Evolutionary conservation across 2,888 invertebrate species (phyloP).

Genomic region (Luperina testacea): DNA sequence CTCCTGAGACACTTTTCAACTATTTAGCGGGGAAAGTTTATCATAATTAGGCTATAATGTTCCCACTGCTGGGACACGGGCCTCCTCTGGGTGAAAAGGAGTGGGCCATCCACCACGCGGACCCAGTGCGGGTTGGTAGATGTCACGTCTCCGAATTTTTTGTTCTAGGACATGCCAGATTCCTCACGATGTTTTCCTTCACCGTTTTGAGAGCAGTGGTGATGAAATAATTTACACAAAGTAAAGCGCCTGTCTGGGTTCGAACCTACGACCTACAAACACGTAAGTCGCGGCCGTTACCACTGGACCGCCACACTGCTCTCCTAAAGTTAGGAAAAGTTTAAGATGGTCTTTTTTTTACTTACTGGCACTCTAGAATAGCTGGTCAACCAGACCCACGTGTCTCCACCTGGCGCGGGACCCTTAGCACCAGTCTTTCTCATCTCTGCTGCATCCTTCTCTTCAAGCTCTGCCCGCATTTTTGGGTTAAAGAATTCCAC

Average conservation of each 20-base stretch:
- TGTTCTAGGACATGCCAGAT: too few species aligned
- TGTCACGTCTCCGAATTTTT: background rate
- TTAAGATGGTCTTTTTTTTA: conserved; percentile 24
- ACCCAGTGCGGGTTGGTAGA: background rate
- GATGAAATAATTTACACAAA: background rate
- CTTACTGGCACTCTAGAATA: conserved; percentile 95
- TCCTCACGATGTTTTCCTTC: too few species aligned
- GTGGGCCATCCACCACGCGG: background rate
- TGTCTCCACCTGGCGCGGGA: conserved; percentile 93
- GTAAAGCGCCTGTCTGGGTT: too few species aligned
- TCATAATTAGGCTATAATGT: background rate
- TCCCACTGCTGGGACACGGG: background rate
- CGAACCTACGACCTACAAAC: too few species aligned
- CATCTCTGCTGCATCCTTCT: conserved; percentile 91
- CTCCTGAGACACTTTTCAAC: background rate
- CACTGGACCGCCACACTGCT: too few species aligned
- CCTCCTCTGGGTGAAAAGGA: background rate
- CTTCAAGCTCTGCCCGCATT: conserved; percentile 91
- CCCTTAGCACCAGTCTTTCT: conserved; percentile 91
- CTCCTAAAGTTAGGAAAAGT: too few species aligned
- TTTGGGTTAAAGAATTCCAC: conserved; percentile 94
- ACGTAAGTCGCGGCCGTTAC: too few species aligned
- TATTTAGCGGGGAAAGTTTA: background rate
- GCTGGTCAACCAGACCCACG: conserved; percentile 96
- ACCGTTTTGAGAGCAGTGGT: too few species aligned